Percentiles rank a stretch among this genome's conserved stretches.
Evolutionary conservation across 2,797 vertebrate genomes (phyloP).

Genomic region (Pelodytes ibericus): DNA sequence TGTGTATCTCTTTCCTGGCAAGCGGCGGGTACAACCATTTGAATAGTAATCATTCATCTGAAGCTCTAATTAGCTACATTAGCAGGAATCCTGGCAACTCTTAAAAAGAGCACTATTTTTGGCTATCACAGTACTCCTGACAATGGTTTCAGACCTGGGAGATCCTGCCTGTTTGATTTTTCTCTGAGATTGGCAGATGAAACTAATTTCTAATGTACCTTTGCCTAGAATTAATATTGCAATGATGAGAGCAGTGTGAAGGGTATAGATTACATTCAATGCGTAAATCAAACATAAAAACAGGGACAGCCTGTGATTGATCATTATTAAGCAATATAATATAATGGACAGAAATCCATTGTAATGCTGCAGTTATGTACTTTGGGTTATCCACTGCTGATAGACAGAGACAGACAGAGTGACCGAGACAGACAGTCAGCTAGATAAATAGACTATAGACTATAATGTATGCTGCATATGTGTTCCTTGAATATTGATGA

Average conservation of each 20-base stretch:
- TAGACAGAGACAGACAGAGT: neutral
- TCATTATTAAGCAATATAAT: slow-evolving; percentile 37
- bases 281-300: slow-evolving; percentile 40
- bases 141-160: slow-evolving; percentile 41
- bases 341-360: neutral
- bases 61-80: slow-evolving; percentile 44
- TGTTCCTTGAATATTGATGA: neutral
- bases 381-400: neutral
- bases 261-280: slow-evolving; percentile 31
- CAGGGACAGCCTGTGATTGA: slow-evolving; percentile 36
- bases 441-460: neutral
- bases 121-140: slow-evolving; percentile 17
- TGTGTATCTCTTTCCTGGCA: slow-evolving; percentile 27
- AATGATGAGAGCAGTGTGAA: slow-evolving; percentile 23
- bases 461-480: neutral
- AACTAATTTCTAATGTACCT: slow-evolving; percentile 37
- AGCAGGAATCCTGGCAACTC: slow-evolving; percentile 36
- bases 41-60: slow-evolving; percentile 37
- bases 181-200: slow-evolving; percentile 38
- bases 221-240: slow-evolving; percentile 42
- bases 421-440: neutral
- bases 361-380: neutral
- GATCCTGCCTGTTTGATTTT: slow-evolving; percentile 45
- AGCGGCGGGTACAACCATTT: slow-evolving; percentile 21
- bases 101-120: slow-evolving; percentile 39